These are phyloP conservation scores for Ibidorhyncha struthersii DNA, from an alignment of 2,113 vertebrate species.

Conservation along the genomic window DNA sequence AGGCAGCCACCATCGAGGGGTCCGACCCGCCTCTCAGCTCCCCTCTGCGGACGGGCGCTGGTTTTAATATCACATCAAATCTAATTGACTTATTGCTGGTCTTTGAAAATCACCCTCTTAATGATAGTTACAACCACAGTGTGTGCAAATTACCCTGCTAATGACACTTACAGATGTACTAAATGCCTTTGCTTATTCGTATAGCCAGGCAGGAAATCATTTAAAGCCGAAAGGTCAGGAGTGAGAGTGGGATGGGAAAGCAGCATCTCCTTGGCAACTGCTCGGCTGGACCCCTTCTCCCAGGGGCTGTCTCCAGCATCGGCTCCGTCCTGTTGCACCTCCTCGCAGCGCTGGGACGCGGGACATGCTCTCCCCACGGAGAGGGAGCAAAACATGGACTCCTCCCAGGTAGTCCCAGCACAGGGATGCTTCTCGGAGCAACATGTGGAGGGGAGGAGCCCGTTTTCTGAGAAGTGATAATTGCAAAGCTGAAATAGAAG, in stretches of 20 bases:
- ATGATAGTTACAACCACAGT: background rate
- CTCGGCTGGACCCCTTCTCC: background rate
- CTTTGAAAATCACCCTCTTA: background rate
- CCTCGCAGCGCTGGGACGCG: rapidly evolving
- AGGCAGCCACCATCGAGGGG: rapidly evolving
- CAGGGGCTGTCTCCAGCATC: background rate
- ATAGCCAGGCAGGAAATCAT: background rate
- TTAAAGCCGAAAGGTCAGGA: background rate
- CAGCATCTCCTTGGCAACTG: background rate
- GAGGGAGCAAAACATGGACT: background rate
- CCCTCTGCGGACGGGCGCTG: background rate
- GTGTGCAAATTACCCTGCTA: background rate
- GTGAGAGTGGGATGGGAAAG: background rate
- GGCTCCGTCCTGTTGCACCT: background rate
- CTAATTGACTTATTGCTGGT: background rate
- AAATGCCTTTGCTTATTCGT: background rate
- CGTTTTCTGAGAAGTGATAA: rapidly evolving
- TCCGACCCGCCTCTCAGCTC: background rate
- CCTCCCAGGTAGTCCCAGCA: rapidly evolving
- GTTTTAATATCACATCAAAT: background rate
- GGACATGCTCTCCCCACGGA: background rate
- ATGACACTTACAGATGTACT: background rate
- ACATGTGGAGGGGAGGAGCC: background rate
- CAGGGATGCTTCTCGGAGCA: background rate
- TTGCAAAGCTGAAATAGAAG: background rate